Base-by-base conservation (phyloP, 2,888 invertebrate species). In the Ischnura elegans region DNA sequence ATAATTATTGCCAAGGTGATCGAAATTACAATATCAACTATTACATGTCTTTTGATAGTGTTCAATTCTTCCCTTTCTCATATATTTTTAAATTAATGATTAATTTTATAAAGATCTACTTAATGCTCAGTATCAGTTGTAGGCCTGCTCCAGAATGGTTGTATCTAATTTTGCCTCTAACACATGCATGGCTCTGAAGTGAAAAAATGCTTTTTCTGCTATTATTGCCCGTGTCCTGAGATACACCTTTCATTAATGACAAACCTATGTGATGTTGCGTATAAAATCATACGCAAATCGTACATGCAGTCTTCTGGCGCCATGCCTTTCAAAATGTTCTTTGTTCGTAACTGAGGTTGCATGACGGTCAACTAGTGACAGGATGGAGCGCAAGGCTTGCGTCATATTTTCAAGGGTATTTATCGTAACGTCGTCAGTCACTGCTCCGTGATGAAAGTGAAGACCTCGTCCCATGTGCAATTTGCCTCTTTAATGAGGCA, bases 381-480 rank as follows among this genome's bases (percentile, higher is more conserved):
- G 0, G 36, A n/a, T 76, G n/a, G 76, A 36, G 16, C 29, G 36
- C 5, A 76, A 76, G 76, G 5, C 61, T 76, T 76, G 29, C 76
- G 36, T 36, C 8, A 76, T 76, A 5, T 76, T 61, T 61, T 61
- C 25, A 61, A 61, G 61, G 61, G 61, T 61, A 25, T 25, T 61
- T 61, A 61, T 61, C 61, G 61, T n/a, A 61, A n/a, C 61, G 61
- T 61, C n/a, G 61, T 61, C 61, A 61, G n/a, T 61, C 61, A 61
- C 61, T n/a, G 0, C 25, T 6, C 19, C 21, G 25, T 1, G 61
- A 61, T 61, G 61, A 61, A 61, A 25, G 61, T 61, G 61, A 61
- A 25, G 61, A 3, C 25, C 61, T 25, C 61, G 61, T 6, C 8
- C 25, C 61, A 19, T 6, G 21, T 25, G 25, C 61, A 25, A 61